phyloP scores from a whole-genome alignment of 92 coral and sea anemone species.

The Siderastrea radians region DNA sequence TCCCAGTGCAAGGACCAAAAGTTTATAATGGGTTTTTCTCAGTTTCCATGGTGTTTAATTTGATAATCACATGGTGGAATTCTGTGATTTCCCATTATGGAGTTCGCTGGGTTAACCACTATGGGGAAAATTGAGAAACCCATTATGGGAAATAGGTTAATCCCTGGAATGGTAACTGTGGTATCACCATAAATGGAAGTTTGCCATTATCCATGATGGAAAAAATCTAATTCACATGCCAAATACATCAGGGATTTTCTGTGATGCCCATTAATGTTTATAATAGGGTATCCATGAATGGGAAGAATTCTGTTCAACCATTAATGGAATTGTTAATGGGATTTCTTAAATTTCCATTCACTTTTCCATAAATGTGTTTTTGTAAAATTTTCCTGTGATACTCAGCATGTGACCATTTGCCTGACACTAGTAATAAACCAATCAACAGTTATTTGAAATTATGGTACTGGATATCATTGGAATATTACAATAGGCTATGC shows the following conservation, averaged over 20 bases:
- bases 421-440: too few species aligned
- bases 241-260: not conserved
- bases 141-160: not conserved
- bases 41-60: not conserved
- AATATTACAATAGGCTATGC: too few species aligned
- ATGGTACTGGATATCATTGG: too few species aligned
- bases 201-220: not conserved
- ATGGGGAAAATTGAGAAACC: not conserved
- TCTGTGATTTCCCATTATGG: not conserved
- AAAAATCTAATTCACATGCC: not conserved
- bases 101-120: not conserved
- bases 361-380: not conserved
- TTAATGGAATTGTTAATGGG: not conserved
- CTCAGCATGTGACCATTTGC: not conserved
- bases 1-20: not conserved
- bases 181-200: not conserved
- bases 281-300: not conserved
- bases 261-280: not conserved
- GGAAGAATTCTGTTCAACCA: not conserved
- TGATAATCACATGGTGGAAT: not conserved
- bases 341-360: not conserved
- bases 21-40: not conserved
- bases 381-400: not conserved
- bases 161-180: not conserved
- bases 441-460: too few species aligned